phyloP scores from a whole-genome alignment of 2,113 vertebrate genomes.

The Calidris pugnax region DNA sequence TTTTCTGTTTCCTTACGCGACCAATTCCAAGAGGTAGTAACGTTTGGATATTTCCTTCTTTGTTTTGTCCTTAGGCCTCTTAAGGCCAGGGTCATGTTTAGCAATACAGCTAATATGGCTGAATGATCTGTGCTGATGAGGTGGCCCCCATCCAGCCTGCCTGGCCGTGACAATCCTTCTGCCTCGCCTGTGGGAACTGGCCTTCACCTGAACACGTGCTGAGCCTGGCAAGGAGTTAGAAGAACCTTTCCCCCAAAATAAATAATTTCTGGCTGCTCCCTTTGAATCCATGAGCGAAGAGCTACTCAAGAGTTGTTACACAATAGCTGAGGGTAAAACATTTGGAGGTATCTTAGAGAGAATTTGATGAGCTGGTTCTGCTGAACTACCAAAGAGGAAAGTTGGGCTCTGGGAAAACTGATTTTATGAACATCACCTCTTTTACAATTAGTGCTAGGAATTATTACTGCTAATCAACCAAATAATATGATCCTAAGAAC shows the following conservation, averaged over 20 bases:
- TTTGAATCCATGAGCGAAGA: not conserved
- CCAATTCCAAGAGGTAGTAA: accelerated
- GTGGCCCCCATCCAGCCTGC: not conserved
- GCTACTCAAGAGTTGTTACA: not conserved
- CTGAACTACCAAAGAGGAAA: not conserved
- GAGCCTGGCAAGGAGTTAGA: not conserved
- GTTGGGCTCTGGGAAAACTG: not conserved
- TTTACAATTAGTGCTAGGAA: not conserved
- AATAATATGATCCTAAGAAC: not conserved
- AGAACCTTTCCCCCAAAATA: not conserved
- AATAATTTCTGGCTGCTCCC: not conserved
- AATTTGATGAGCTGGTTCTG: not conserved
- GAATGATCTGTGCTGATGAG: not conserved
- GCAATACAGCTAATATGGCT: not conserved
- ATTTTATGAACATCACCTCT: not conserved
- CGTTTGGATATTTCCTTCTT: not conserved
- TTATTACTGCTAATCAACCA: not conserved
- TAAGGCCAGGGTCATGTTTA: not conserved
- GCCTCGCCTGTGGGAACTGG: not conserved
- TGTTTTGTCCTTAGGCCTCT: not conserved
- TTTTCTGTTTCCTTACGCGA: not conserved
- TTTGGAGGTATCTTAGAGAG: not conserved
- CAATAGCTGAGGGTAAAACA: not conserved
- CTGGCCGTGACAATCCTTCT: not conserved
- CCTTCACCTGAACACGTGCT: accelerated